These are phyloP conservation scores for Drosophila subobscura DNA, from an alignment of 1,140 invertebrate genomes.

Conservation along the genomic window DNA sequence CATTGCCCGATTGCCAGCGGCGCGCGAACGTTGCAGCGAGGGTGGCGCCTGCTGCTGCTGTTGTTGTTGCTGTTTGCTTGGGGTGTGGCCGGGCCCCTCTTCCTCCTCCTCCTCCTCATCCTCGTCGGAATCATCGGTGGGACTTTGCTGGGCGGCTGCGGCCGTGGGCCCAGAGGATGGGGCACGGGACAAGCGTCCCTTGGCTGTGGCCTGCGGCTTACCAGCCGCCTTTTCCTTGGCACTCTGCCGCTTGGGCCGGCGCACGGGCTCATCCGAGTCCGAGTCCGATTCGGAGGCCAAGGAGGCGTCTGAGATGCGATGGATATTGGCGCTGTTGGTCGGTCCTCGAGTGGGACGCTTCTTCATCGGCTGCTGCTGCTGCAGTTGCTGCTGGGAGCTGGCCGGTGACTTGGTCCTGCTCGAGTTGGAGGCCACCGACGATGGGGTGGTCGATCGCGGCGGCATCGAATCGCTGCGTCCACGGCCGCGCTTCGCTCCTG, in stretches of 20 bases:
- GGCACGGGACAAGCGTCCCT: neutral
- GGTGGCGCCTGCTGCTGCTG: slow-evolving; percentile 42
- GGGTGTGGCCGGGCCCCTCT: neutral
- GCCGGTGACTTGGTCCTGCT: slow-evolving; percentile 88
- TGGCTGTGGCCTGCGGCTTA: slow-evolving; percentile 10
- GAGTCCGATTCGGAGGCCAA: slow-evolving; percentile 86
- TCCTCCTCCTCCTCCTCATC: slow-evolving; percentile 55
- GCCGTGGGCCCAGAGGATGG: slow-evolving; percentile 22
- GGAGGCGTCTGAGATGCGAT: slow-evolving; percentile 85
- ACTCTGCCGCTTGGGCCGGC: slow-evolving; percentile 81
- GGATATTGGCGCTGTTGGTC: slow-evolving; percentile 47
- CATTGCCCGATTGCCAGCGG: slow-evolving; percentile 54
- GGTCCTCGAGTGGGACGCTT: slow-evolving; percentile 75
- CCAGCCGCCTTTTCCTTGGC: slow-evolving; percentile 30
- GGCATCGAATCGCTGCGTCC: slow-evolving; percentile 84
- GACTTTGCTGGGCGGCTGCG: slow-evolving; percentile 3
- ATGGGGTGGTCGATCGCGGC: slow-evolving; percentile 86
- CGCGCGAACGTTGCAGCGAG: slow-evolving; percentile 51
- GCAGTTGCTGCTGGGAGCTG: slow-evolving; percentile 83
- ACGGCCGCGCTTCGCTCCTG: slow-evolving; percentile 82
- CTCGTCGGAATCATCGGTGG: slow-evolving; percentile 58
- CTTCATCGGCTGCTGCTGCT: slow-evolving; percentile 47
- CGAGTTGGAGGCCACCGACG: slow-evolving; percentile 86
- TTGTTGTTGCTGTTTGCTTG: slow-evolving; percentile 64
- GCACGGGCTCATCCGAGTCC: slow-evolving; percentile 85